A percentile compares a stretch with the other conserved stretches of the same genome.
Evolutionary conservation across 1,140 invertebrate genomes (phyloP).

Genomic region (Drosophila kanapiae): DNA sequence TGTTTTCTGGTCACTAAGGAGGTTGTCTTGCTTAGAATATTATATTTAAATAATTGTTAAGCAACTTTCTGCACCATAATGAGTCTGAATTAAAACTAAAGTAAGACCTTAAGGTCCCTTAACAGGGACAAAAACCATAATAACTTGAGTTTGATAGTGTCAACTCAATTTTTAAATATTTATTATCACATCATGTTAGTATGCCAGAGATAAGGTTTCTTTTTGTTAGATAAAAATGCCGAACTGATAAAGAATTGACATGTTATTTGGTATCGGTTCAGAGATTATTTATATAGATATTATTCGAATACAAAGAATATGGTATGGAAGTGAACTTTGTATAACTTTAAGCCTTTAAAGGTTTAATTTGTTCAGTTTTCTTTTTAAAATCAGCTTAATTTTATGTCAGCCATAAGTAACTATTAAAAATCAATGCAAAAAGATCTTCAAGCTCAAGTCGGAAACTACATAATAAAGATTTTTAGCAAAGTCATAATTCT

Average conservation of each 20-base stretch:
- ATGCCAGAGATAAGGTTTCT: slow-evolving; percentile 17
- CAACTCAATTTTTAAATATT: slow-evolving; percentile 29
- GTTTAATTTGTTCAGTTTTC: background rate
- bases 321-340: background rate
- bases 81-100: background rate
- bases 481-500: background rate
- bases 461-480: background rate
- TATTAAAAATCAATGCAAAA: background rate
- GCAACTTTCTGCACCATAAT: background rate
- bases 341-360: background rate
- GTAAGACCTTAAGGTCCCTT: background rate
- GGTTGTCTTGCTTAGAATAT: background rate
- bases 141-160: slow-evolving; percentile 18
- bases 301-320: background rate
- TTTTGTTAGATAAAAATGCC: slow-evolving; percentile 26
- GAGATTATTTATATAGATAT: slow-evolving; percentile 17
- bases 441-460: background rate
- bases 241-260: slow-evolving; percentile 8
- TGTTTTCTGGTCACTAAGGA: background rate
- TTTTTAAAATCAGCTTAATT: background rate
- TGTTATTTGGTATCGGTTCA: background rate
- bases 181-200: slow-evolving; percentile 38
- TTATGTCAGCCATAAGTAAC: background rate
- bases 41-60: background rate
- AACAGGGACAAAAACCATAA: background rate